Percentiles rank a stretch among this genome's conserved stretches.
phyloP scores from a whole-genome alignment of 92 coral and sea anemone species.

The Bergia sp. region DNA sequence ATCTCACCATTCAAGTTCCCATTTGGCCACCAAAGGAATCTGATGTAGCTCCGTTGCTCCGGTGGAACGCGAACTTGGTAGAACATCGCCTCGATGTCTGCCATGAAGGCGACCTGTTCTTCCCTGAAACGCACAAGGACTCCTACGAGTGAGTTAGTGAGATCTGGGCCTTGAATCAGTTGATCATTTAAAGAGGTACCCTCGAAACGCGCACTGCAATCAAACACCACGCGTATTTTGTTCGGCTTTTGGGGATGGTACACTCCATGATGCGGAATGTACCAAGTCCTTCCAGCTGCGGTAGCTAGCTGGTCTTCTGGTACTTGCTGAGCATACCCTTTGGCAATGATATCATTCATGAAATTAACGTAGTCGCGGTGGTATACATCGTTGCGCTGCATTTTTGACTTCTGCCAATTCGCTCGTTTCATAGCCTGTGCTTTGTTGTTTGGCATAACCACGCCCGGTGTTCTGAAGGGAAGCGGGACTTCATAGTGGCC shows the following conservation, averaged over 20 bases:
- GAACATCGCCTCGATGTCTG: constrained; percentile 63
- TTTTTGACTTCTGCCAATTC: constrained; percentile 57
- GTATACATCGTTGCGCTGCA: constrained; percentile 51
- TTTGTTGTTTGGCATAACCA: constrained; percentile 63
- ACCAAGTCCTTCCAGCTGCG: constrained; percentile 56
- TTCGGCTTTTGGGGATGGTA: constrained; percentile 63
- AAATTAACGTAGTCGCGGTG: constrained; percentile 54
- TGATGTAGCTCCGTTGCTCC: constrained; percentile 55
- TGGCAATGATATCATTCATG: constrained; percentile 52
- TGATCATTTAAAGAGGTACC: constrained; percentile 66
- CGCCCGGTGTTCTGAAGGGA: constrained; percentile 57
- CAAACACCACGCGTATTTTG: constrained; percentile 62
- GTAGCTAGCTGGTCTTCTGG: constrained; percentile 34
- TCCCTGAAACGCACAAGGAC: constrained; percentile 55
- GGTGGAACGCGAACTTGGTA: constrained; percentile 57
- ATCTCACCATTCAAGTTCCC: constrained; percentile 44
- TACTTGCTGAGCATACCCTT: constrained; percentile 60
- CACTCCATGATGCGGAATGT: constrained; percentile 69
- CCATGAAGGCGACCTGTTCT: constrained; percentile 66
- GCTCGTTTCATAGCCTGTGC: constrained; percentile 58
- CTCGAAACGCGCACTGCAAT: constrained; percentile 56
- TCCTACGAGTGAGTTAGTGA: constrained; percentile 63
- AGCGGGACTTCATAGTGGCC: constrained; percentile 71
- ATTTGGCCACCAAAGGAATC: constrained; percentile 55
- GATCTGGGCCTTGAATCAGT: constrained; percentile 66